Percentiles rank a stretch among this genome's conserved stretches.
These are phyloP conservation scores for Scopus umbretta DNA, from an alignment of 2,113 vertebrate species.

Conservation along the genomic window DNA sequence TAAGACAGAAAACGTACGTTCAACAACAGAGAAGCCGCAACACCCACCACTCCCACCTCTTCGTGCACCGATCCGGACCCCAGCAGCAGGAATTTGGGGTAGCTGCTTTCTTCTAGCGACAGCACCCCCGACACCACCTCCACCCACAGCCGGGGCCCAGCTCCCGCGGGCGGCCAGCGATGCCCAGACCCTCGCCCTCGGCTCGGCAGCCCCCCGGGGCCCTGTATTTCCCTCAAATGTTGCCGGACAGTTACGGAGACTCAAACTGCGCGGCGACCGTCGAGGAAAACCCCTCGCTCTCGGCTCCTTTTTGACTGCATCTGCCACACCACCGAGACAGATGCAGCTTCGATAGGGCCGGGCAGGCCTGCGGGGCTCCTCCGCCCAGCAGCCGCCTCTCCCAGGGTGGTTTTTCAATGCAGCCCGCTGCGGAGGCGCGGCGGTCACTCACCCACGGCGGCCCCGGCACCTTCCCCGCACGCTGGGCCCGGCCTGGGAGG, in stretches of 20 bases:
- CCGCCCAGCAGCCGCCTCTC: background rate
- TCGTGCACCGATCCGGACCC: fast-evolving
- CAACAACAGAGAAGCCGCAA: fast-evolving
- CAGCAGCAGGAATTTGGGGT: too few relatives aligned
- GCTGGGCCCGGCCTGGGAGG: too few relatives aligned
- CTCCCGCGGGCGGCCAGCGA: background rate
- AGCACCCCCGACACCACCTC: too few relatives aligned
- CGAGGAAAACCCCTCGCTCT: constrained; percentile 41
- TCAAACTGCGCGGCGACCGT: constrained; percentile 62
- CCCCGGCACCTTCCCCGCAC: background rate
- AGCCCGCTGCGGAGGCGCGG: background rate
- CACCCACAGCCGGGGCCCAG: background rate
- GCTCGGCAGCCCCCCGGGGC: background rate
- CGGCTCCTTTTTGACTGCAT: constrained; percentile 66
- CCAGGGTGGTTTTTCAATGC: fast-evolving
- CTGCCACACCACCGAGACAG: constrained; percentile 30
- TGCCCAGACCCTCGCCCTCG: background rate
- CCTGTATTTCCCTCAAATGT: constrained; percentile 49
- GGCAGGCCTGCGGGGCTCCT: background rate
- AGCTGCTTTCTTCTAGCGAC: background rate
- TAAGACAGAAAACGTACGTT: too few relatives aligned
- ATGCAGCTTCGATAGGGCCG: constrained; percentile 67
- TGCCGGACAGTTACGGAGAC: constrained; percentile 22
- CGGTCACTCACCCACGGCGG: background rate
- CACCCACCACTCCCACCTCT: fast-evolving